Conservation (phyloP, 2,888 invertebrate genomes). For the Microctonus brassicae region DNA sequence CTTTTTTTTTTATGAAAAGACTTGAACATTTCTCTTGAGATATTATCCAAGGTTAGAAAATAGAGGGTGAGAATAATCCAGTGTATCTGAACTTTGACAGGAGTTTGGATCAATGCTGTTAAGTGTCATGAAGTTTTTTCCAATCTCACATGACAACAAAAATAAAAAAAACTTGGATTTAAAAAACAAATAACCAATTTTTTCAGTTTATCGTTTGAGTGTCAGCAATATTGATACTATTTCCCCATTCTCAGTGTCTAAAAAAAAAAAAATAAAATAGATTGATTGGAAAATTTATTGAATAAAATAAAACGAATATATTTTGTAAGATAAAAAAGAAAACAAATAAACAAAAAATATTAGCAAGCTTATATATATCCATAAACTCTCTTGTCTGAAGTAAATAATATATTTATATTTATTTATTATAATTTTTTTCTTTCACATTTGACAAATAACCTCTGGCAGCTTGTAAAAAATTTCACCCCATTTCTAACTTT, state of each 20-base stretch:
- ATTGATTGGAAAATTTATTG: too few relatives aligned
- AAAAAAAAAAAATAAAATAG: too few relatives aligned
- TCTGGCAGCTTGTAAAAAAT: background rate
- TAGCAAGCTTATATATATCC: too few relatives aligned
- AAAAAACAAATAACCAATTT: background rate
- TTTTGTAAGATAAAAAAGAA: too few relatives aligned
- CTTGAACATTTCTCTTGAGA: background rate
- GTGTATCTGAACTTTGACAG: background rate
- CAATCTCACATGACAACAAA: background rate
- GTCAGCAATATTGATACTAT: background rate
- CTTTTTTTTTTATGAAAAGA: background rate
- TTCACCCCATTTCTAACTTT: background rate
- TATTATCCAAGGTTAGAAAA: background rate
- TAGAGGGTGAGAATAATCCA: background rate
- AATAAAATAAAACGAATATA: too few relatives aligned
- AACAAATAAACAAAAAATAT: too few relatives aligned
- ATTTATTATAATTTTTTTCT: background rate
- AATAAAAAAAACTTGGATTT: background rate
- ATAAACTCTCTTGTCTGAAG: too few relatives aligned
- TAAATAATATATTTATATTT: too few relatives aligned
- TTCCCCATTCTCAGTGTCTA: too few relatives aligned
- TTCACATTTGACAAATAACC: background rate
- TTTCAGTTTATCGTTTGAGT: background rate
- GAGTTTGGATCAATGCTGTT: background rate
- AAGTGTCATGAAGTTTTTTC: background rate